A percentile compares a stretch with the other conserved stretches of the same genome.
Evolutionary conservation across 2,797 vertebrate genomes (phyloP).

Genomic region (Mionectes olivaceus): DNA sequence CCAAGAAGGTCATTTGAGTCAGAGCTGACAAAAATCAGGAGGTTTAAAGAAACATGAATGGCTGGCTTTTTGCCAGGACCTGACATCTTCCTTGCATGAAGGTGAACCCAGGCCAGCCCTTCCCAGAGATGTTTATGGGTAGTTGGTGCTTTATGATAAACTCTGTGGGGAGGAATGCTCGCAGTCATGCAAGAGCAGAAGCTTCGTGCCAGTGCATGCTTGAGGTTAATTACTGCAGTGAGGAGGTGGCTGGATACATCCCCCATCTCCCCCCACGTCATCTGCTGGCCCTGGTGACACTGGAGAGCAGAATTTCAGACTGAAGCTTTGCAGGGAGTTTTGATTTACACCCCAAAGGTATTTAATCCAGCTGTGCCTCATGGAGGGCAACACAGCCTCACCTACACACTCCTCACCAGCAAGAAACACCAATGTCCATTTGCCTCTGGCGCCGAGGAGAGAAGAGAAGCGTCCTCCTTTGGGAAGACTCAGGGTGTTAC

Average conservation of each 20-base stretch:
- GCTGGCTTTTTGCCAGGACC: conserved; percentile 56
- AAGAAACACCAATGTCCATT: accelerated
- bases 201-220: conserved; percentile 48
- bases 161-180: conserved; percentile 42
- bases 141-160: conserved; percentile 34
- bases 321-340: not conserved
- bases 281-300: not conserved
- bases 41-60: conserved; percentile 34
- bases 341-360: not conserved
- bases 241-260: not conserved
- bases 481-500: not conserved
- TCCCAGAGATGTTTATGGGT: conserved; percentile 53
- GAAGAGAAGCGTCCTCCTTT: not conserved
- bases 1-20: not conserved
- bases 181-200: conserved; percentile 35
- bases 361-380: not conserved
- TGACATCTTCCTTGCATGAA: conserved; percentile 51
- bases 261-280: not conserved
- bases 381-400: not conserved
- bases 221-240: not conserved
- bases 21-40: conserved; percentile 46
- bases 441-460: not conserved
- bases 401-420: accelerated
- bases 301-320: not conserved
- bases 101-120: conserved; percentile 67